A percentile compares a stretch with the other conserved stretches of the same genome.
Conservation (phyloP, 2,113 vertebrate species). For the Mellivora capensis region DNA sequence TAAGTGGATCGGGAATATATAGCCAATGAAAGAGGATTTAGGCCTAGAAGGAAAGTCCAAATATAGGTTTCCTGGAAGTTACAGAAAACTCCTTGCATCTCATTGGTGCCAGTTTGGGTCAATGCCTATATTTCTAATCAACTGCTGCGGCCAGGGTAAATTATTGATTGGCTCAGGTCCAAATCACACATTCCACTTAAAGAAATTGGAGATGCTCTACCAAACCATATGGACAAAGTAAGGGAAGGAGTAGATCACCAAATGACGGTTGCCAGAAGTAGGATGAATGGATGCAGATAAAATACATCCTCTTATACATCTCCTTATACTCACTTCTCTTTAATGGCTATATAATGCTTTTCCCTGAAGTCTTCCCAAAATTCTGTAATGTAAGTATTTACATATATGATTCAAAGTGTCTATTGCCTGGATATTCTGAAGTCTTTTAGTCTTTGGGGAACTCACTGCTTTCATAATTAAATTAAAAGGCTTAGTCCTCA, state of each 20-base stretch:
- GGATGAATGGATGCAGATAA: not conserved
- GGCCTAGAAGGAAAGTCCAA: not conserved
- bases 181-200: not conserved
- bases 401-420: conserved; percentile 17
- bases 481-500: not conserved
- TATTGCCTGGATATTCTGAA: not conserved
- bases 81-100: not conserved
- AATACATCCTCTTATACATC: not conserved
- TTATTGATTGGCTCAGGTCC: not conserved
- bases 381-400: not conserved
- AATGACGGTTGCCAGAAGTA: not conserved
- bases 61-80: not conserved
- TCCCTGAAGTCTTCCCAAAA: not conserved
- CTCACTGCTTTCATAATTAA: not conserved
- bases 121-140: not conserved
- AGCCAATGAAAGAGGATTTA: not conserved
- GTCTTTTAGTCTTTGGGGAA: not conserved
- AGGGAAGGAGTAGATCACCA: not conserved
- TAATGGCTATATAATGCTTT: not conserved
- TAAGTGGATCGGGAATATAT: not conserved
- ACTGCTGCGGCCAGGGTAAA: not conserved
- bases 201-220: not conserved
- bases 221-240: not conserved
- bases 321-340: not conserved
- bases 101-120: not conserved